A percentile compares a stretch with the other conserved stretches of the same genome.
Evolutionary conservation across 2,797 vertebrate species (phyloP).

Genomic region (Phataginus tricuspis): DNA sequence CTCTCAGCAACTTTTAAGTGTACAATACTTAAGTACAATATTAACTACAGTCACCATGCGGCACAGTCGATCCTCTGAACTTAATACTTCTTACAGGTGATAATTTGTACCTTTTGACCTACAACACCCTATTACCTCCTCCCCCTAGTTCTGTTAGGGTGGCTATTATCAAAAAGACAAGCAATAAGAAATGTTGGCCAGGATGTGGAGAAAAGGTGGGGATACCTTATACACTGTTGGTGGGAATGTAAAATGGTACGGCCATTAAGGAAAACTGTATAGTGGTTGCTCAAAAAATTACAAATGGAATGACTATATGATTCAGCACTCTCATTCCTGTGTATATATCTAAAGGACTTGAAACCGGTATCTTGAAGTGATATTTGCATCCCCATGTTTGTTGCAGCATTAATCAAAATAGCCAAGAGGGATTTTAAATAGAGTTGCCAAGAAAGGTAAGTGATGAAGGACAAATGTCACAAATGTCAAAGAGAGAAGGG

Average conservation of each 20-base stretch:
- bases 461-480: neutral
- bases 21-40: neutral
- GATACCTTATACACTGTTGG: neutral
- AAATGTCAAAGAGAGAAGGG: neutral
- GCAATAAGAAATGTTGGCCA: neutral
- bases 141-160: neutral
- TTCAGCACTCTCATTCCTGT: neutral
- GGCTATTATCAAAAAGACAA: neutral
- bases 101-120: neutral
- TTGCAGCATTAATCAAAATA: neutral
- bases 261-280: neutral
- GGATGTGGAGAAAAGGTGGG: neutral
- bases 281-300: neutral
- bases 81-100: neutral
- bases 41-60: neutral
- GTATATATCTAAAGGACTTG: neutral
- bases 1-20: neutral
- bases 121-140: neutral
- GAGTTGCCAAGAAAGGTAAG: neutral
- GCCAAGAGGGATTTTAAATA: constrained; percentile 9
- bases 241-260: neutral
- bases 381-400: neutral
- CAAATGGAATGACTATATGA: neutral
- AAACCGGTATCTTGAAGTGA: neutral
- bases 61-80: neutral